phyloP scores from a whole-genome alignment of 1,140 invertebrate species.

The Drosophila triauraria region DNA sequence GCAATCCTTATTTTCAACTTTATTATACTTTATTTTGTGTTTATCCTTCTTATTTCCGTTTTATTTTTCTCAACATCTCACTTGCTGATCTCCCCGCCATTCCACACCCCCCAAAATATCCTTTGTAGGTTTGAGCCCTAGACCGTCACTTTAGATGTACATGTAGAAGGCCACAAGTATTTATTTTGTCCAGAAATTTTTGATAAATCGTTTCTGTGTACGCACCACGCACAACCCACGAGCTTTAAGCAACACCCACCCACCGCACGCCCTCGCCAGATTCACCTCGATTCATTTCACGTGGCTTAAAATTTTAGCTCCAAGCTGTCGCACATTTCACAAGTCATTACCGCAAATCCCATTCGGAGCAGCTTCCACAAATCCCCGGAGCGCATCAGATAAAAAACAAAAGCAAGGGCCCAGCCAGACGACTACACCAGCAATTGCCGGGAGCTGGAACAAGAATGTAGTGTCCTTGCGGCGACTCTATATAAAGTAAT shows the following conservation, averaged over 20 bases:
- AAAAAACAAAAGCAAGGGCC: slow-evolving; percentile 25
- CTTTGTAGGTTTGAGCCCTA: slow-evolving; percentile 73
- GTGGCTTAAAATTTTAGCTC: slow-evolving; percentile 61
- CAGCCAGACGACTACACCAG: slow-evolving; percentile 17
- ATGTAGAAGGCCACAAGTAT: slow-evolving; percentile 59
- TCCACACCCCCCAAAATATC: slow-evolving; percentile 30
- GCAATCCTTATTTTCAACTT: background rate
- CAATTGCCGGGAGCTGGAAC: slow-evolving; percentile 13
- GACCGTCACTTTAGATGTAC: slow-evolving; percentile 77
- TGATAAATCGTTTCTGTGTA: slow-evolving; percentile 4
- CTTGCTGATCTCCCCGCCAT: slow-evolving; percentile 1
- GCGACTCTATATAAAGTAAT: slow-evolving; percentile 51
- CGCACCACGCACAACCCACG: slow-evolving; percentile 1
- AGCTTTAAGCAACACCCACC: slow-evolving; percentile 6
- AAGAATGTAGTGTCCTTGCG: slow-evolving; percentile 36
- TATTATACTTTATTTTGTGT: background rate
- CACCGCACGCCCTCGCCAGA: background rate
- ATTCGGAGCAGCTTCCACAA: slow-evolving; percentile 34
- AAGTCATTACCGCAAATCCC: slow-evolving; percentile 77
- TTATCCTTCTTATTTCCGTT: background rate
- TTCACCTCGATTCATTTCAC: slow-evolving; percentile 28
- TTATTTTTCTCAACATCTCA: slow-evolving; percentile 1
- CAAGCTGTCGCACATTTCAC: slow-evolving; percentile 66
- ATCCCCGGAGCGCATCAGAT: slow-evolving; percentile 51
- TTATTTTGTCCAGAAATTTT: slow-evolving; percentile 11